These are phyloP conservation scores for Sebastes nivosus DNA, from an alignment of 2,797 vertebrate genomes.

Conservation along the genomic window DNA sequence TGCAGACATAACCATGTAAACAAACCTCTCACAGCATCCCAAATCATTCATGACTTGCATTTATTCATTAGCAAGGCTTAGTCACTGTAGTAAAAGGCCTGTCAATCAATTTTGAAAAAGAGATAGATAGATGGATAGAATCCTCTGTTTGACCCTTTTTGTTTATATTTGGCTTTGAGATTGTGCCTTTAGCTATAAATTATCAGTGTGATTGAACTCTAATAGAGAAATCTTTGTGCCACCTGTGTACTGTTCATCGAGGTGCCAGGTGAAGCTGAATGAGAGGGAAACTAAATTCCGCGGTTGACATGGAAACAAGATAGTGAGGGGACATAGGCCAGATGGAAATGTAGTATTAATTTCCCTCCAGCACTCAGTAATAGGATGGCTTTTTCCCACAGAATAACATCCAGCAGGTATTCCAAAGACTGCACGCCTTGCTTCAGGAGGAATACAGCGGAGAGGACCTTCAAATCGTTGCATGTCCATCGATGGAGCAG, in stretches of 20 bases:
- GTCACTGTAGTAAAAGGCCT: background rate
- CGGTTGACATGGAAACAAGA: conserved; percentile 80
- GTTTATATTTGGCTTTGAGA: conserved; percentile 22
- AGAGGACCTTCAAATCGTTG: conserved; percentile 95
- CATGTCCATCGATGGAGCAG: conserved; percentile 93
- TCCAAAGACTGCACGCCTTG: conserved; percentile 91
- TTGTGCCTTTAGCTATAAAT: conserved; percentile 40
- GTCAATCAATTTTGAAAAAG: conserved; percentile 5
- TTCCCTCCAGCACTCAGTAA: conserved; percentile 69
- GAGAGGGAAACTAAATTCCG: conserved; percentile 58
- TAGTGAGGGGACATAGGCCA: conserved; percentile 60
- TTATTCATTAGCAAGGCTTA: background rate
- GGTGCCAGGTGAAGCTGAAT: conserved; percentile 68
- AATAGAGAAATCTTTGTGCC: conserved; percentile 66
- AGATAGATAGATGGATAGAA: background rate
- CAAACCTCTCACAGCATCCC: conserved; percentile 2
- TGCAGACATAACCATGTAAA: background rate
- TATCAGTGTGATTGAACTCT: conserved; percentile 54
- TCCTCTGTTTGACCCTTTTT: conserved; percentile 12
- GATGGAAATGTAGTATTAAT: conserved; percentile 71
- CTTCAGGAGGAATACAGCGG: conserved; percentile 94
- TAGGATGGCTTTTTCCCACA: conserved; percentile 61
- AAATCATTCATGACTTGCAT: conserved; percentile 2
- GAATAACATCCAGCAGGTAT: conserved; percentile 97
- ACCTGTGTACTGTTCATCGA: conserved; percentile 59